phyloP scores from a whole-genome alignment of 2,888 invertebrate genomes.

The Rotaria sp. region DNA sequence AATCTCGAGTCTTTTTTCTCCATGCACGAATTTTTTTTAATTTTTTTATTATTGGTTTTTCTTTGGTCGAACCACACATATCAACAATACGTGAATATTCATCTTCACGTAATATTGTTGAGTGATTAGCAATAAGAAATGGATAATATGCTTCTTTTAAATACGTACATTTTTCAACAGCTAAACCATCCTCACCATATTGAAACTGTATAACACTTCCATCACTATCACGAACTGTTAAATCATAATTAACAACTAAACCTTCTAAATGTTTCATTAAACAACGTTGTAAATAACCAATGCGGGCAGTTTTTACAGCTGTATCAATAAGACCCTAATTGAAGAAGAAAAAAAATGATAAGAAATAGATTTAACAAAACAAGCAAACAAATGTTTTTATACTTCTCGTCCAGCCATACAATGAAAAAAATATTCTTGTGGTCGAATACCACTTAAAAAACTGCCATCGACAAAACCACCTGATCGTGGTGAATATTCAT shows the following conservation, averaged over 20 bases:
- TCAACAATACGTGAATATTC: conserved; percentile 33
- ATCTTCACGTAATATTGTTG: conserved; percentile 24
- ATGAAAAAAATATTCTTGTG: conserved; percentile 97
- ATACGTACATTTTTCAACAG: conserved; percentile 78
- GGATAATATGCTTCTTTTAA: conserved; percentile 68
- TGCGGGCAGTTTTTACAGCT: conserved; percentile 95
- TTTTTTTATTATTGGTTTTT: conserved; percentile 34
- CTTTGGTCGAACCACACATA: conserved; percentile 33
- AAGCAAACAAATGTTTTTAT: not conserved
- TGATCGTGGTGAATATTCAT: conserved; percentile 78
- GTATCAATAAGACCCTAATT: conserved; percentile 88
- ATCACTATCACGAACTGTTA: conserved; percentile 89
- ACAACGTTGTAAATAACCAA: conserved; percentile 93
- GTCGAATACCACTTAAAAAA: conserved; percentile 94
- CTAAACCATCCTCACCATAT: conserved; percentile 60
- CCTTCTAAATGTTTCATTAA: conserved; percentile 95
- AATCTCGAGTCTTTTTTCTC: not conserved
- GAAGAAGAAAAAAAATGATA: conserved; percentile 17
- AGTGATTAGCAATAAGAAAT: conserved; percentile 71
- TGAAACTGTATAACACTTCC: conserved; percentile 79
- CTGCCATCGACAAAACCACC: conserved; percentile 93
- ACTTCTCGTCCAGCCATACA: conserved; percentile 99
- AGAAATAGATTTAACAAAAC: not conserved
- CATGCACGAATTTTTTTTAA: conserved; percentile 33
- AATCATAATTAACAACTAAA: conserved; percentile 79